Evolutionary conservation across 2,797 vertebrate genomes (phyloP), one percentile per base, ranked within the genome.

Genomic region (Diplodus puntazzo): DNA sequence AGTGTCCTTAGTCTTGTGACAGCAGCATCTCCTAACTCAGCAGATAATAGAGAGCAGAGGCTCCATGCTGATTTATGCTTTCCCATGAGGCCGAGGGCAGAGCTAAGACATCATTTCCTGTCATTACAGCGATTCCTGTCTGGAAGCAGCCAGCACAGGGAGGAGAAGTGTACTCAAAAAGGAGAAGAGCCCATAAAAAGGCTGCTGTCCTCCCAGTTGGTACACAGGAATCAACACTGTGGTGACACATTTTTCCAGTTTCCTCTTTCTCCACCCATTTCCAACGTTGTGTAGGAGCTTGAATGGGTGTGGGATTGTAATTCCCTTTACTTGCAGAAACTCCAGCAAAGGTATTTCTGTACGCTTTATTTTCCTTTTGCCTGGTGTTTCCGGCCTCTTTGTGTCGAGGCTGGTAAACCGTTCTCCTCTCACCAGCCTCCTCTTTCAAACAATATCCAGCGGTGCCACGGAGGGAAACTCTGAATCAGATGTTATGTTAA

Each of bases 401-500:
- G 75, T 85, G 84, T 61, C 21, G 20, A 57, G 64, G 59, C 77
- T 80, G 82, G 69, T 83, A 62, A 75, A 92, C 73, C 17, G 14
- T 67, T 89, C 87, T 79, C 77, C 77, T 78, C 76, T 81, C 62
- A 83, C 72, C 83, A 84, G 65, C 84, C 69, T 69, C 84, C 69
- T 68, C 81, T 79, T 85, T 87, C 73, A 91, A 90, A 91, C 79
- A 90, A 89, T 76, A 82, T 87, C 77, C 83, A 91, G 77, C 82
- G 17, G 80, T 30, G 80, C 87, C 67, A 61, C 13, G 60, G 77
- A 87, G 87, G 87, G 85, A 93, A 93, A 91, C 82, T 92, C 86
- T 92, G 88, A 91, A 90, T 92, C 91, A 87, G 86, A 93, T 91
- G 87, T 91, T 88, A 87, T 92, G 83, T 86, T 86, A 94, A 93